phyloP scores from a whole-genome alignment of 2,888 invertebrate genomes.

The Philaethria dido region DNA sequence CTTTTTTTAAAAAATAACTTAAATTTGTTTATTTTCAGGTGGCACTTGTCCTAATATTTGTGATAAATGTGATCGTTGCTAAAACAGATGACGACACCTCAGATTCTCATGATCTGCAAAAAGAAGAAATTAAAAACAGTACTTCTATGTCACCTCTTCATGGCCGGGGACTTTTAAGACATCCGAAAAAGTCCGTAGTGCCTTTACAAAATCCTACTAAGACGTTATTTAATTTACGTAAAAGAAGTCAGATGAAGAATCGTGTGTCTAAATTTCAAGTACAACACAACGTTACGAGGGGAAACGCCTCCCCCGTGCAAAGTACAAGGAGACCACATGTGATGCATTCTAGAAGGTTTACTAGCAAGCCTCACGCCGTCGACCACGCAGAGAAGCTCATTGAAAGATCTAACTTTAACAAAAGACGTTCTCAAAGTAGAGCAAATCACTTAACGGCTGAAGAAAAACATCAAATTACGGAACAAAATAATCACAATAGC shows the following conservation, averaged over 20 bases:
- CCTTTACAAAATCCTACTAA: background rate
- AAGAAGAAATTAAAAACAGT: background rate
- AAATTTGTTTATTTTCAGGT: background rate
- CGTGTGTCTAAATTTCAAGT: conserved; percentile 4
- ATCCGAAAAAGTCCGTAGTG: background rate
- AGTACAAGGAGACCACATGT: conserved; percentile 5
- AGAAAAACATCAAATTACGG: background rate
- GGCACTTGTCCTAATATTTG: conserved; percentile 1
- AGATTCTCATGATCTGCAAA: conserved; percentile 2
- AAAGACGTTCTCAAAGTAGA: background rate
- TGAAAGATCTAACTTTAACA: conserved; percentile 7
- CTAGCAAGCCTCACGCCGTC: background rate
- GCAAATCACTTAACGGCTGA: background rate
- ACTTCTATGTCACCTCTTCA: background rate
- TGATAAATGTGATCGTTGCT: background rate
- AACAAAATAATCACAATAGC: background rate
- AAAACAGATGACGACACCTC: background rate
- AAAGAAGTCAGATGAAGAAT: background rate
- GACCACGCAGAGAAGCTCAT: background rate
- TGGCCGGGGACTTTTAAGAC: background rate
- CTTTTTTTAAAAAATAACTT: no score
- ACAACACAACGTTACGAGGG: background rate
- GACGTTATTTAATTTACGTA: background rate
- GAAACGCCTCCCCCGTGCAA: background rate
- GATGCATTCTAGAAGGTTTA: conserved; percentile 9